Percentiles rank a stretch among this genome's conserved stretches.
Conservation (phyloP, 2,113 vertebrate species). For the Caranx melampygus region DNA sequence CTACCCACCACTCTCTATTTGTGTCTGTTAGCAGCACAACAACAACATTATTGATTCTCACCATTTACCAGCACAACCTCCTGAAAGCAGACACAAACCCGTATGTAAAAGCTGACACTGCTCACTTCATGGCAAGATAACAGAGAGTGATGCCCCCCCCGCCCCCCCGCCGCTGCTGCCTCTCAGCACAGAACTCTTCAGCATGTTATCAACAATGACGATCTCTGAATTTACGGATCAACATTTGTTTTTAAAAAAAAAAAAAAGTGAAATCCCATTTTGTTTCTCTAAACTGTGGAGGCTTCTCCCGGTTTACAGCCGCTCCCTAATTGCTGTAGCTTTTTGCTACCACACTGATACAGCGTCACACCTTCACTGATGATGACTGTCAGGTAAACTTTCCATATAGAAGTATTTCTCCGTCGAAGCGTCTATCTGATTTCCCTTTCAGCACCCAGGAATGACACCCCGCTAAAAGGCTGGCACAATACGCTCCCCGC, state of each 20-base stretch:
- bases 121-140: constrained; percentile 62
- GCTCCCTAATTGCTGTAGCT: constrained; percentile 76
- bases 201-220: constrained; percentile 46
- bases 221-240: constrained; percentile 54
- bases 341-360: constrained; percentile 64
- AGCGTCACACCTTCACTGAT: constrained; percentile 65
- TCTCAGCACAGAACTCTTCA: constrained; percentile 12
- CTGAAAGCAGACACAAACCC: constrained; percentile 60
- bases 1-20: constrained; percentile 46
- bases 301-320: constrained; percentile 54
- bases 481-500: constrained; percentile 75
- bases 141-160: constrained; percentile 43
- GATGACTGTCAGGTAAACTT: constrained; percentile 81
- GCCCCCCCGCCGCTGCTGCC: constrained; percentile 17
- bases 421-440: constrained; percentile 75
- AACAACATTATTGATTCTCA: constrained; percentile 68
- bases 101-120: constrained; percentile 63
- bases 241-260: constrained; percentile 15
- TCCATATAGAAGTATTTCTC: constrained; percentile 65
- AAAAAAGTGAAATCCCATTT: constrained; percentile 53
- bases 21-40: constrained; percentile 36
- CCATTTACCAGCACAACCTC: constrained; percentile 52
- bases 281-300: constrained; percentile 73
- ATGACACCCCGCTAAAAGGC: constrained; percentile 79
- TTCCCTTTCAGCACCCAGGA: constrained; percentile 74